phyloP scores from a whole-genome alignment of 1,140 invertebrate genomes.

The Pseudomyrmex dendroicus region DNA sequence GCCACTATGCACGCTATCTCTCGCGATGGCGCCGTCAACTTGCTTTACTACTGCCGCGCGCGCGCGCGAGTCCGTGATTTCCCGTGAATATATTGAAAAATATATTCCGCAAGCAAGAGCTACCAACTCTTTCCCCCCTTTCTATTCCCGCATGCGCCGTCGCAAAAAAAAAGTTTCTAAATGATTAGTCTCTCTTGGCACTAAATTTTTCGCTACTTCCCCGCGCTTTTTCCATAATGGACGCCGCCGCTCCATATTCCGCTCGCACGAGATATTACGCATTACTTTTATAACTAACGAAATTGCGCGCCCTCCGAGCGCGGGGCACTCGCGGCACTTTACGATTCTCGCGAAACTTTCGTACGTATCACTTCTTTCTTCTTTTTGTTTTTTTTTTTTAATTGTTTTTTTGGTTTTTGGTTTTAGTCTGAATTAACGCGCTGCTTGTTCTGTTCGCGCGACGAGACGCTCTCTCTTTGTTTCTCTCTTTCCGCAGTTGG shows the following conservation, averaged over 20 bases:
- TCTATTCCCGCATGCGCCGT: conserved; percentile 5
- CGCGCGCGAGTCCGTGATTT: conserved; percentile 23
- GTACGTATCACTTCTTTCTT: conserved; percentile 6
- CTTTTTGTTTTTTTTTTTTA: background rate
- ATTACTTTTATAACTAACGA: conserved; percentile 59
- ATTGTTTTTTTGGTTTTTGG: too few relatives aligned
- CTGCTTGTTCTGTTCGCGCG: too few relatives aligned
- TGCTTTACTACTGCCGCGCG: background rate
- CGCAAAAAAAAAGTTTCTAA: conserved; percentile 35
- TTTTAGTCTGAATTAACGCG: too few relatives aligned
- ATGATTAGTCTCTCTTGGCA: conserved; percentile 59
- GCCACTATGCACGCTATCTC: background rate
- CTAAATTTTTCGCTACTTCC: conserved; percentile 63
- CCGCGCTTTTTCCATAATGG: conserved; percentile 73
- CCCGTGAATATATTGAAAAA: conserved; percentile 60
- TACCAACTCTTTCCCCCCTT: background rate
- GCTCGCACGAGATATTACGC: conserved; percentile 33
- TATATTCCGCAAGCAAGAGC: conserved; percentile 10
- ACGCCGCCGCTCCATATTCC: conserved; percentile 50
- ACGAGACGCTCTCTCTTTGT: too few relatives aligned
- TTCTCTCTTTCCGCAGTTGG: background rate
- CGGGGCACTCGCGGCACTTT: conserved; percentile 48
- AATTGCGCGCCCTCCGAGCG: conserved; percentile 34
- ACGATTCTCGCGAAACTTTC: conserved; percentile 53
- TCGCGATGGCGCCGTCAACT: conserved; percentile 15